phyloP scores from a whole-genome alignment of 2,113 vertebrate species.

The Xiphorhynchus elegans region DNA sequence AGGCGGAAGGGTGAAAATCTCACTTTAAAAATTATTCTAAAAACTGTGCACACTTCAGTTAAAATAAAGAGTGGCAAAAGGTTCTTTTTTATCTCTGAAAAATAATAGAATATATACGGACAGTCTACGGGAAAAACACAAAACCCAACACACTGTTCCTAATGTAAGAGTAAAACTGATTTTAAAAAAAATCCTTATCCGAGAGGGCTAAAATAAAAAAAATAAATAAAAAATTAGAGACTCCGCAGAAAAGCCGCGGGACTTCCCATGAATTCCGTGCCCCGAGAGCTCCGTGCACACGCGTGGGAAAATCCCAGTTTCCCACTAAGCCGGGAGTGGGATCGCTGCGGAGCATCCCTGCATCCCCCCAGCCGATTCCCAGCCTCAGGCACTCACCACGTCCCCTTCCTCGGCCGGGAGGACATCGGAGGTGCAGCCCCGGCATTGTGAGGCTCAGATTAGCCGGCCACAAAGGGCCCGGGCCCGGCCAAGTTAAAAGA shows the following conservation, averaged over 20 bases:
- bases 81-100: background rate
- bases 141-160: accelerated
- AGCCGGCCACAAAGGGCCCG: constrained; percentile 46
- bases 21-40: background rate
- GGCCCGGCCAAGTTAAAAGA: constrained; percentile 59
- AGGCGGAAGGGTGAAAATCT: background rate
- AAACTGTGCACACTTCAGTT: background rate
- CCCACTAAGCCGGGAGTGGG: background rate
- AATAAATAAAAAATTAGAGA: background rate
- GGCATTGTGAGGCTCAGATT: constrained; percentile 8
- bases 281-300: accelerated
- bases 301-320: background rate
- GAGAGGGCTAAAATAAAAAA: background rate
- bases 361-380: background rate
- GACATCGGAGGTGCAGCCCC: background rate
- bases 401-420: background rate
- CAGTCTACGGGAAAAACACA: background rate
- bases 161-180: background rate
- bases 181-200: background rate
- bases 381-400: background rate
- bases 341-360: background rate
- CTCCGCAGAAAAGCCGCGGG: background rate
- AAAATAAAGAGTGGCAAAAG: background rate
- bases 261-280: background rate
- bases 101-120: background rate